phyloP scores from a whole-genome alignment of 64 coral and sea anemone genomes.

The Porites lutea region DNA sequence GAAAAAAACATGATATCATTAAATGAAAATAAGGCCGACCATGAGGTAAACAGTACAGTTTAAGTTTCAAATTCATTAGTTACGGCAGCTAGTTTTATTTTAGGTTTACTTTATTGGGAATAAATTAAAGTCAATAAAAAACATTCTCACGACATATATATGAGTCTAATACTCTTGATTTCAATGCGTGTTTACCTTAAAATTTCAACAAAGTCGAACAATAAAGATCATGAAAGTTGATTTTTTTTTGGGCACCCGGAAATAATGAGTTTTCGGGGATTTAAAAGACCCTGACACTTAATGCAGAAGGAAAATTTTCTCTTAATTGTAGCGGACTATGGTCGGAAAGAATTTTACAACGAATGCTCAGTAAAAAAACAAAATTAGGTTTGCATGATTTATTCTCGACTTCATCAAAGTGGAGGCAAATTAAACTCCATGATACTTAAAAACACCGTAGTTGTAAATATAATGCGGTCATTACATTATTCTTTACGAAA shows the following conservation, averaged over 20 bases:
- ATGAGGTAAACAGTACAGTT: background rate
- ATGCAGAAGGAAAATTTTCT: too few species aligned
- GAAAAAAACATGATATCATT: slow-evolving; percentile 20
- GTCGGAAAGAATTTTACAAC: too few species aligned
- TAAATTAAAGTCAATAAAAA: too few species aligned
- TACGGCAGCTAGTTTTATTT: background rate
- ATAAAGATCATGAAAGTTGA: background rate
- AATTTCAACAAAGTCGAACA: background rate
- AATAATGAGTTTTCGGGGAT: background rate
- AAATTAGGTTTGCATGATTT: too few species aligned
- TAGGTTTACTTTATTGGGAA: background rate
- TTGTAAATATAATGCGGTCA: too few species aligned
- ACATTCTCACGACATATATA: background rate
- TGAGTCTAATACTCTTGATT: background rate
- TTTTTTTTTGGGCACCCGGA: background rate
- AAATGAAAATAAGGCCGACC: background rate
- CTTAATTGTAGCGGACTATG: too few species aligned
- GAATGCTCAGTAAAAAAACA: too few species aligned
- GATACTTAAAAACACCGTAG: too few species aligned
- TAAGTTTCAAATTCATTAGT: background rate
- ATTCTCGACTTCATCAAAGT: too few species aligned
- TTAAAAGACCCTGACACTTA: background rate
- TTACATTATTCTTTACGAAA: too few species aligned
- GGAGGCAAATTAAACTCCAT: too few species aligned
- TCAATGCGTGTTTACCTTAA: slow-evolving; percentile 2